These are phyloP conservation scores for Melanotaenia trifasciata DNA, from an alignment of 2,797 vertebrate species.

Conservation along the genomic window DNA sequence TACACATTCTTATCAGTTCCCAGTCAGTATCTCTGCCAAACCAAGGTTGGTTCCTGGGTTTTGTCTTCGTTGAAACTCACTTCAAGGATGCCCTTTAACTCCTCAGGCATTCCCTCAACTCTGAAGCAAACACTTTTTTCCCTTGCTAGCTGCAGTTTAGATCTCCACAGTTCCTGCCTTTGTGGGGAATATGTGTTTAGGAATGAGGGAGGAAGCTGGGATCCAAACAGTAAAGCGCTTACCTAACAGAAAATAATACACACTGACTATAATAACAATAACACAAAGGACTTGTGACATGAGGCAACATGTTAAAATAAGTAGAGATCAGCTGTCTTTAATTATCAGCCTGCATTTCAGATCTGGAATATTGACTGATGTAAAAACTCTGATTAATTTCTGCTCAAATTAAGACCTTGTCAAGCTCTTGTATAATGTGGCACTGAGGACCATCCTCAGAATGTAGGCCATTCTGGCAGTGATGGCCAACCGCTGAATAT, in stretches of 20 bases:
- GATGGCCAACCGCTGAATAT: slow-evolving; percentile 72
- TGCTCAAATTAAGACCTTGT: slow-evolving; percentile 8
- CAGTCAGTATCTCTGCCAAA: slow-evolving; percentile 24
- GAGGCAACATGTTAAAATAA: neutral
- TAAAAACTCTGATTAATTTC: neutral
- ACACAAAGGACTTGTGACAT: neutral
- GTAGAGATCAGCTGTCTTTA: neutral
- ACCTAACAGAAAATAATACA: slow-evolving; percentile 26
- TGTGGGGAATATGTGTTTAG: slow-evolving; percentile 66
- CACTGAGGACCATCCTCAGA: slow-evolving; percentile 35
- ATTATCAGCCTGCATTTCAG: neutral
- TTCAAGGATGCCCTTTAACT: slow-evolving; percentile 72
- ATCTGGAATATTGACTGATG: neutral
- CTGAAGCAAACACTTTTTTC: slow-evolving; percentile 68
- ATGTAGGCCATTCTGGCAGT: slow-evolving; percentile 56
- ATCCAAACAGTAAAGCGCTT: slow-evolving; percentile 52
- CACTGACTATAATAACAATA: slow-evolving; percentile 1
- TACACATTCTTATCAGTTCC: slow-evolving; percentile 48
- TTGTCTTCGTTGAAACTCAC: slow-evolving; percentile 35
- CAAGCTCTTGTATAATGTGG: slow-evolving; percentile 9
- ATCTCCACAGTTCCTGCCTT: slow-evolving; percentile 74
- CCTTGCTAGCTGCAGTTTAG: slow-evolving; percentile 61
- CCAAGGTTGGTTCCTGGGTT: slow-evolving; percentile 41
- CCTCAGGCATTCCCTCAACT: slow-evolving; percentile 53
- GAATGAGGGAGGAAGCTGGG: slow-evolving; percentile 60